A percentile compares a stretch with the other conserved stretches of the same genome.
phyloP scores from a whole-genome alignment of 2,113 vertebrate genomes.

The Saguinus imperator region DNA sequence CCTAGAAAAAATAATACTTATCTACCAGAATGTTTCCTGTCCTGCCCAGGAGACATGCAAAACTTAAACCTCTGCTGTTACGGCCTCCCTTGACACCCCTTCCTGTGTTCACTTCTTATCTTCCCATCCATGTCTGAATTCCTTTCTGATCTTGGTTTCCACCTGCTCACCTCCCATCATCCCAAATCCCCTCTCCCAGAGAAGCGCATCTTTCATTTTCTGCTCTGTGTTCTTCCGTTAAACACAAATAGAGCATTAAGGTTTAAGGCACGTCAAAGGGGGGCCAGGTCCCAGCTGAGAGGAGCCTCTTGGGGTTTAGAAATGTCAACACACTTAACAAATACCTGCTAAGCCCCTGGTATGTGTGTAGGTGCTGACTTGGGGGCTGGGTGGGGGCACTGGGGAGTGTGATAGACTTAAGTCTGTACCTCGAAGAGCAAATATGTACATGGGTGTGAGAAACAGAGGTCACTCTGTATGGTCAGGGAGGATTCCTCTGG shows the following conservation, averaged over 20 bases:
- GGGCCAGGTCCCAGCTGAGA: neutral
- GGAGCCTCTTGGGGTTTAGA: neutral
- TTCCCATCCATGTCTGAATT: accelerated
- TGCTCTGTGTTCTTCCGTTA: neutral
- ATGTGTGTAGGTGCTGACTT: too few species aligned
- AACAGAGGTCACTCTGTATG: neutral
- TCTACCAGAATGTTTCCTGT: neutral
- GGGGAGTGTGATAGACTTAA: neutral
- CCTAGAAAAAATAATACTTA: slow-evolving; percentile 31
- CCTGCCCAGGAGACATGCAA: neutral
- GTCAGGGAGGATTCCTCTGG: neutral
- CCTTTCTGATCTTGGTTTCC: neutral
- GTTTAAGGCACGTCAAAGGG: accelerated
- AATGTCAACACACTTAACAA: neutral
- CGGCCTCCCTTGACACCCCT: neutral
- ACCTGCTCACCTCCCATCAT: neutral
- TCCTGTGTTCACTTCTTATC: neutral
- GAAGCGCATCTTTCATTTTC: neutral
- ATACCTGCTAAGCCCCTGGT: accelerated
- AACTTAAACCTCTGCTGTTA: slow-evolving; percentile 26
- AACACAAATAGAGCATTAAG: neutral
- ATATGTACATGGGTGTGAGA: neutral
- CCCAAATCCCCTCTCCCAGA: neutral
- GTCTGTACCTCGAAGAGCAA: neutral
- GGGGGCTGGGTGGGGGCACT: neutral